Conservation (phyloP, 2,797 vertebrate genomes). For the Phrynocephalus guinanensis region DNA sequence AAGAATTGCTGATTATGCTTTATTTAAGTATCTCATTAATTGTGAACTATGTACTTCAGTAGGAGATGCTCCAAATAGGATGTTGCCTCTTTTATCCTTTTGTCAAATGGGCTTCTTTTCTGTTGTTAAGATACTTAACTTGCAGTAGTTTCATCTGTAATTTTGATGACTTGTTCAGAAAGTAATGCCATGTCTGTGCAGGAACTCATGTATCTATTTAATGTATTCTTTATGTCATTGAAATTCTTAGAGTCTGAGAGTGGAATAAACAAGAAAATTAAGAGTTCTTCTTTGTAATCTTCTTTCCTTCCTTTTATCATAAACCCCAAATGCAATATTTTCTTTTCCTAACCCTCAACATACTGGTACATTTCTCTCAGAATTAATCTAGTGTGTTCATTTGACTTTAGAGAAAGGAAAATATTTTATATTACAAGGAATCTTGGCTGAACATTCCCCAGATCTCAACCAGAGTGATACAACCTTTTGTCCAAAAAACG, state of each 20-base stretch:
- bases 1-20: neutral
- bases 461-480: neutral
- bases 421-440: neutral
- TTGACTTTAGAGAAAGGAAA: slow-evolving; percentile 18
- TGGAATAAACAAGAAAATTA: slow-evolving; percentile 43
- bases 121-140: slow-evolving; percentile 38
- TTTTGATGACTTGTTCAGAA: slow-evolving; percentile 38
- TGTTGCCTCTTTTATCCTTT: slow-evolving; percentile 26
- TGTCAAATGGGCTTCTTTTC: slow-evolving; percentile 23
- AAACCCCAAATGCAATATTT: slow-evolving; percentile 30
- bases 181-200: slow-evolving; percentile 42
- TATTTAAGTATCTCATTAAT: slow-evolving; percentile 35
- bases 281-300: slow-evolving; percentile 8
- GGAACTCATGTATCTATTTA: slow-evolving; percentile 33
- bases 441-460: neutral
- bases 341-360: slow-evolving; percentile 14
- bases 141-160: slow-evolving; percentile 40
- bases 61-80: slow-evolving; percentile 6
- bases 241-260: slow-evolving; percentile 43
- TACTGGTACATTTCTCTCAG: neutral
- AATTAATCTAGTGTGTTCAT: slow-evolving; percentile 47
- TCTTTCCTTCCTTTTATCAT: slow-evolving; percentile 41
- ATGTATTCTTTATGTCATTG: slow-evolving; percentile 25
- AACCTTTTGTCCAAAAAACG: neutral
- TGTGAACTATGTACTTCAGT: slow-evolving; percentile 13